These are phyloP conservation scores for Xyliphius kryptos DNA, from an alignment of 2,113 vertebrate species.

Conservation along the genomic window DNA sequence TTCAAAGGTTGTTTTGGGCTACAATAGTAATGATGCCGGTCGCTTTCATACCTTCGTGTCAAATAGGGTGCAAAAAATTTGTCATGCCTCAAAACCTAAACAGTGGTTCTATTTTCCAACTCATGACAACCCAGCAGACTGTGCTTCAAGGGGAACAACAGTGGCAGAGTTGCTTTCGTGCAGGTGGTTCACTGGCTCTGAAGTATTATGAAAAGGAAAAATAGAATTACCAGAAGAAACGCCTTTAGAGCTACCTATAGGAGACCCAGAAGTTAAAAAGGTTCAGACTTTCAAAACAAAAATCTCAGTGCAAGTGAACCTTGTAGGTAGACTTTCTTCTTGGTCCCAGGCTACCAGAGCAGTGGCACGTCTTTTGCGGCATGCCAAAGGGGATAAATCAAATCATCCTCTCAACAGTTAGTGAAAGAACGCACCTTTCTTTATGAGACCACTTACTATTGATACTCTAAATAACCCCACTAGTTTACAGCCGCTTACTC, in stretches of 20 bases:
- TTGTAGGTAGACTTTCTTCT: slow-evolving; percentile 20
- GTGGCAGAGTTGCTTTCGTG: not conserved
- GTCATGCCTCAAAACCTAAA: not conserved
- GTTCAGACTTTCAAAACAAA: slow-evolving; percentile 1
- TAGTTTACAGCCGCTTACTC: not conserved
- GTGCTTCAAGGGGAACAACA: slow-evolving; percentile 5
- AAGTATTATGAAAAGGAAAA: slow-evolving; percentile 1
- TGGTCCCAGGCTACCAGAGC: slow-evolving; percentile 6
- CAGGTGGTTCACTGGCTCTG: slow-evolving; percentile 29
- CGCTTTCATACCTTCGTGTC: not conserved
- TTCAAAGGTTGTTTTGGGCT: slow-evolving; percentile 3
- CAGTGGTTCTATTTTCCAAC: slow-evolving; percentile 21
- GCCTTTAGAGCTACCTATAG: slow-evolving; percentile 1
- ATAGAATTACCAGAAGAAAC: not conserved
- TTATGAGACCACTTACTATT: not conserved
- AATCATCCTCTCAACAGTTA: too few species aligned
- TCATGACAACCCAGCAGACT: slow-evolving; percentile 9
- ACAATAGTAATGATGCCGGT: slow-evolving; percentile 1
- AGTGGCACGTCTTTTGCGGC: too few species aligned
- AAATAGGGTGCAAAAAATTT: slow-evolving; percentile 11
- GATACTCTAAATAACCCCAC: too few species aligned
- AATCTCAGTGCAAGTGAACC: not conserved
- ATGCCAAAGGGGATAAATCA: too few species aligned
- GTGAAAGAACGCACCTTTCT: not conserved
- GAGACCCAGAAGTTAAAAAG: slow-evolving; percentile 22